Evolutionary conservation across 2,797 vertebrate genomes (phyloP).

Genomic region (Chaunax sp.): DNA sequence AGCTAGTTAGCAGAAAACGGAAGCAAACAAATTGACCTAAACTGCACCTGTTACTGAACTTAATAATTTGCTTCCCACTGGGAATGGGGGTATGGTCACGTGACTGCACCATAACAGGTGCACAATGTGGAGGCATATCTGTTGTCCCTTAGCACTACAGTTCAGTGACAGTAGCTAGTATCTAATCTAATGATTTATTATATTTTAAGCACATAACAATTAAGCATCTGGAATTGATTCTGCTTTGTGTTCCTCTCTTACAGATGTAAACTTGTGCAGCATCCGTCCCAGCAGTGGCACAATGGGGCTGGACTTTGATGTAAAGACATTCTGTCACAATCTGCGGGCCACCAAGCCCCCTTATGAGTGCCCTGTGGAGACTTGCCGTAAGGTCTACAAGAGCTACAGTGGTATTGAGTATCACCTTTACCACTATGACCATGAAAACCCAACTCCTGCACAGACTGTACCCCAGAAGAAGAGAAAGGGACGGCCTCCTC

Average conservation of each 20-base stretch:
- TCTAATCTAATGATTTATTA: not conserved
- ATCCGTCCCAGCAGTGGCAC: conserved; percentile 75
- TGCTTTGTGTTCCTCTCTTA: conserved; percentile 18
- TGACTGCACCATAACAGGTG: conserved; percentile 65
- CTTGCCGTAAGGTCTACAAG: conserved; percentile 98
- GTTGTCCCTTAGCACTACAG: conserved; percentile 4
- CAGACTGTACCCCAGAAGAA: conserved; percentile 92
- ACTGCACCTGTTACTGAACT: conserved; percentile 55
- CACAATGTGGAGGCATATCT: conserved; percentile 24
- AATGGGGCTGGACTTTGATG: conserved; percentile 99
- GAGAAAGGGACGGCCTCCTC: conserved; percentile 96
- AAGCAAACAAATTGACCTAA: conserved; percentile 20
- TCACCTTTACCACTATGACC: conserved; percentile 98
- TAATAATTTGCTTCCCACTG: conserved; percentile 35
- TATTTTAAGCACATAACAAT: not conserved
- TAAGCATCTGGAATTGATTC: not conserved
- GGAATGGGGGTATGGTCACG: conserved; percentile 38
- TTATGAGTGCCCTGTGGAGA: conserved; percentile 96
- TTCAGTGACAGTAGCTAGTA: not conserved
- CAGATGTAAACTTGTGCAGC: conserved; percentile 85
- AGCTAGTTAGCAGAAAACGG: not conserved
- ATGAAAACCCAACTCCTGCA: conserved; percentile 93
- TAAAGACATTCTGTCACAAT: conserved; percentile 99
- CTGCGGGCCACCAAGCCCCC: conserved; percentile 97
- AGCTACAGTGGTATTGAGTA: conserved; percentile 99